Evolutionary conservation across 2,113 vertebrate species (phyloP).

Genomic region (Sphaerodactylus townsendi): DNA sequence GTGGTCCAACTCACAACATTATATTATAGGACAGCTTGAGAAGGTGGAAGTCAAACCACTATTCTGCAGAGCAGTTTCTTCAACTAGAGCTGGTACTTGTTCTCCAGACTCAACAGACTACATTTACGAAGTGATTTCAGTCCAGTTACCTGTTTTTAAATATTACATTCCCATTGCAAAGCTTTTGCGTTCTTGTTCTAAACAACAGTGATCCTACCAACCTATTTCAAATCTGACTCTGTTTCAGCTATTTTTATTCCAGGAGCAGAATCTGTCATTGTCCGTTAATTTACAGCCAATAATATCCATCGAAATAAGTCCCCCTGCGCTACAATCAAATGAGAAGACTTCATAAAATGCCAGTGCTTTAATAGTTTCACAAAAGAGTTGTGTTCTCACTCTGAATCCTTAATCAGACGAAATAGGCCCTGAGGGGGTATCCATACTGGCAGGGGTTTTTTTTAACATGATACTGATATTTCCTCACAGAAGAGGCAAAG

Average conservation of each 20-base stretch:
- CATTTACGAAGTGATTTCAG: not conserved
- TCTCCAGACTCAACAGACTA: not conserved
- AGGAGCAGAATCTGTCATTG: not conserved
- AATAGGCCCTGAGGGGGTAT: not conserved
- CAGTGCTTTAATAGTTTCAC: not conserved
- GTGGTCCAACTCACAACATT: not conserved
- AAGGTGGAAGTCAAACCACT: not conserved
- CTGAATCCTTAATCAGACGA: slow-evolving; percentile 12
- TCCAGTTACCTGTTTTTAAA: not conserved
- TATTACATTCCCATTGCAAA: not conserved
- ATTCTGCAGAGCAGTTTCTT: not conserved
- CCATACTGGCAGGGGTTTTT: not conserved
- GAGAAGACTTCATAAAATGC: slow-evolving; percentile 7
- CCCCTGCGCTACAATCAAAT: not conserved
- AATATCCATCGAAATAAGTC: not conserved
- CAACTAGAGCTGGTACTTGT: not conserved
- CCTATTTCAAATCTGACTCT: not conserved
- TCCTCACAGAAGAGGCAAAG: not conserved
- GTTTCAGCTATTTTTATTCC: not conserved
- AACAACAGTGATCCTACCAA: not conserved
- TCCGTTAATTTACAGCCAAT: slow-evolving; percentile 19
- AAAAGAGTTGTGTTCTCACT: slow-evolving; percentile 4
- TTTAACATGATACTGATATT: not conserved
- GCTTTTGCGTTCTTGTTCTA: not conserved
- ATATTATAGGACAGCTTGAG: not conserved